Evolutionary conservation across 2,888 invertebrate species (phyloP).

Genomic region (Lutraria lutraria): DNA sequence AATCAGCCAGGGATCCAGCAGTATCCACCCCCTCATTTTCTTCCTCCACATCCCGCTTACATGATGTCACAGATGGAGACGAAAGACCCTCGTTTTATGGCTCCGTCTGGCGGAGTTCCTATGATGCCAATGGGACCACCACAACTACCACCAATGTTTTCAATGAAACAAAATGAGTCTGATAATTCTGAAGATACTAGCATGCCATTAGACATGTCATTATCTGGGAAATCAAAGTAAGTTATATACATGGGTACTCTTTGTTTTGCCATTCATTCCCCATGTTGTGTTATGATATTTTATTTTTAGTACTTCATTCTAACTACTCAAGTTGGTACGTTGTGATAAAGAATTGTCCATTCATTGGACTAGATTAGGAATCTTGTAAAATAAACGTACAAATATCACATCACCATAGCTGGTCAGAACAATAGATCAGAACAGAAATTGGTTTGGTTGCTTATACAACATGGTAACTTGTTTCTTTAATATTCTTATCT

Average conservation of each 20-base stretch:
- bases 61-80: slow-evolving; percentile 36
- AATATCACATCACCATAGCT: no score
- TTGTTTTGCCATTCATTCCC: neutral
- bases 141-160: slow-evolving; percentile 26
- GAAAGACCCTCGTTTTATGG: slow-evolving; percentile 27
- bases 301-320: no score
- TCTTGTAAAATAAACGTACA: no score
- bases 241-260: neutral
- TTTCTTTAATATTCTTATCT: no score
- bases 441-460: no score
- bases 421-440: no score
- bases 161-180: slow-evolving; percentile 6
- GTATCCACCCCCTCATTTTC: slow-evolving; percentile 27
- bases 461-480: no score
- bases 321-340: no score
- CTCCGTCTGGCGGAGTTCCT: neutral
- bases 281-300: neutral
- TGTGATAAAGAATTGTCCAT: no score
- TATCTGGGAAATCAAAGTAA: slow-evolving; percentile 53
- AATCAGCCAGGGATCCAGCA: neutral
- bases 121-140: slow-evolving; percentile 36
- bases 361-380: no score
- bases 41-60: slow-evolving; percentile 27
- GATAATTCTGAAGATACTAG: slow-evolving; percentile 25
- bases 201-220: slow-evolving; percentile 62